Evolutionary conservation across 1,140 invertebrate genomes (phyloP).

Genomic region (Halictus rubicundus): DNA sequence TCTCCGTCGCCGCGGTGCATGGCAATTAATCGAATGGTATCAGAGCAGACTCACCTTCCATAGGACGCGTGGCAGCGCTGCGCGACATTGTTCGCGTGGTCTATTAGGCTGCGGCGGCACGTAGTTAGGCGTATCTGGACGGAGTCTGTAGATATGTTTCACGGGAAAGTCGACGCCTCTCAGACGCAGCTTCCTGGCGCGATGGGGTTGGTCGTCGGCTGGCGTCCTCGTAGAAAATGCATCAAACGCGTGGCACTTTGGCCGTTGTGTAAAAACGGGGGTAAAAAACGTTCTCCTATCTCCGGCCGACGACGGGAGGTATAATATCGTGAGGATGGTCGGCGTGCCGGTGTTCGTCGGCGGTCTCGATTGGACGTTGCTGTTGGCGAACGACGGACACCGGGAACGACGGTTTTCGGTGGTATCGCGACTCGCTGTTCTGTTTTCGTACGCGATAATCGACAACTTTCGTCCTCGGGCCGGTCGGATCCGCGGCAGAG

Average conservation of each 20-base stretch:
- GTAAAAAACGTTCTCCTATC: slow-evolving; percentile 49
- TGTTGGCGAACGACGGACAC: not conserved
- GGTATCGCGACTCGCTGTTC: not conserved
- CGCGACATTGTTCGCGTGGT: slow-evolving; percentile 66
- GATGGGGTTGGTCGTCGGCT: slow-evolving; percentile 25
- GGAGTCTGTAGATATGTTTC: slow-evolving; percentile 65
- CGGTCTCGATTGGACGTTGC: not conserved
- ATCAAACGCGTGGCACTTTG: slow-evolving; percentile 51
- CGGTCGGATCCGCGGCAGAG: not conserved
- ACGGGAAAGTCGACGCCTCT: slow-evolving; percentile 30
- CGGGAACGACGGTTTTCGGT: not conserved
- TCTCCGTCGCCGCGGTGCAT: not conserved
- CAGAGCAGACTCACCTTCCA: slow-evolving; percentile 63
- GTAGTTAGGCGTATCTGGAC: slow-evolving; percentile 64
- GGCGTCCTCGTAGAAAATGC: slow-evolving; percentile 57
- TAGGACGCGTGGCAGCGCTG: slow-evolving; percentile 67
- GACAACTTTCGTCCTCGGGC: not conserved
- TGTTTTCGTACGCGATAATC: slow-evolving; percentile 20
- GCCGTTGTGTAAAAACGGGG: slow-evolving; percentile 51
- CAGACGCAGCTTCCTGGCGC: slow-evolving; percentile 31
- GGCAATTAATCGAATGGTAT: not conserved
- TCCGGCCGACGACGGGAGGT: not conserved
- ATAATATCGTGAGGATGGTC: not conserved
- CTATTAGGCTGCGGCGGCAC: slow-evolving; percentile 45
- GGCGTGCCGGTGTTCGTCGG: not conserved